Percentiles rank a stretch among this genome's conserved stretches.
These are phyloP conservation scores for Globodera rostochiensis DNA, from an alignment of 1,140 invertebrate genomes.

Conservation along the genomic window DNA sequence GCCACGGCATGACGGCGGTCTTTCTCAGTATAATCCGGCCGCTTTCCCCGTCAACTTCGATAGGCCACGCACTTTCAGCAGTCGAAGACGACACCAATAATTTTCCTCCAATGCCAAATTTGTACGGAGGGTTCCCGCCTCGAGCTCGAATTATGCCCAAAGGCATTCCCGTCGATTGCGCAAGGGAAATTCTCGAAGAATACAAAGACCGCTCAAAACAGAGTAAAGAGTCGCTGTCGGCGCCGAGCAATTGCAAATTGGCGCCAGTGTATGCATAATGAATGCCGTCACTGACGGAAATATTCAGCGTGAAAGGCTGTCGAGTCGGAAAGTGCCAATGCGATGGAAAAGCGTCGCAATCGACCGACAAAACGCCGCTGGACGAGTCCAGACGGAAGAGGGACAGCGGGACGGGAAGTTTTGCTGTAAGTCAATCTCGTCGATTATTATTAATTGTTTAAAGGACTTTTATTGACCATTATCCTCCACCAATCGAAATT, in stretches of 20 bases:
- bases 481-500: constrained; percentile 55
- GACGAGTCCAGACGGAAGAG: constrained; percentile 52
- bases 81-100: not conserved
- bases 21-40: constrained; percentile 41
- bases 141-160: constrained; percentile 42
- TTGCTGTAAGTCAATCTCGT: too few relatives aligned
- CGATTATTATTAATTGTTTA: too few relatives aligned
- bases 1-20: constrained; percentile 12
- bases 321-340: not conserved
- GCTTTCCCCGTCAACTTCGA: constrained; percentile 44
- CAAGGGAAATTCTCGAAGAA: constrained; percentile 12
- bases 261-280: constrained; percentile 44
- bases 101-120: constrained; percentile 45
- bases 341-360: too few relatives aligned
- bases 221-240: constrained; percentile 39
- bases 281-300: constrained; percentile 59
- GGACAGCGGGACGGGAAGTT: not conserved
- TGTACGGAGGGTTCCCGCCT: constrained; percentile 47
- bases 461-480: constrained; percentile 16
- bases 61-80: constrained; percentile 47
- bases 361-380: constrained; percentile 32
- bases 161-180: constrained; percentile 11
- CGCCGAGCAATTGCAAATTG: constrained; percentile 32
- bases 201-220: constrained; percentile 54
- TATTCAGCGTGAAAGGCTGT: constrained; percentile 37